A percentile compares a stretch with the other conserved stretches of the same genome.
Conservation (phyloP, 2,888 invertebrate genomes). For the Carabus problematicus region DNA sequence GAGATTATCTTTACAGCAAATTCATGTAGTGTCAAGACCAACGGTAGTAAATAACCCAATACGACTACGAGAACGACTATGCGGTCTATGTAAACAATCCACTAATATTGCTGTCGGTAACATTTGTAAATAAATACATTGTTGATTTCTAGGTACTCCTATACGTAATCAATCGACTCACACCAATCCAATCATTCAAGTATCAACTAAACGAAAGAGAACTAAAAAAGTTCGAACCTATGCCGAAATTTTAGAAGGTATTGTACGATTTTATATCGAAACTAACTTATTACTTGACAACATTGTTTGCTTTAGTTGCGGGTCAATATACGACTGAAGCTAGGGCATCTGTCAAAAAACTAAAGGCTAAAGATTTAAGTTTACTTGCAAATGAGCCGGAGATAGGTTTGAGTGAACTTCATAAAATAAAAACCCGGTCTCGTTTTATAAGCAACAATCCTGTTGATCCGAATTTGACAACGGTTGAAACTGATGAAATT, state of each 20-base stretch:
- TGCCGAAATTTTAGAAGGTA: slow-evolving; percentile 75
- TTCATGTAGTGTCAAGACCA: slow-evolving; percentile 49
- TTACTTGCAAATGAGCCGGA: slow-evolving; percentile 67
- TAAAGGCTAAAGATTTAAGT: slow-evolving; percentile 72
- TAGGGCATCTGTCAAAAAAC: slow-evolving; percentile 71
- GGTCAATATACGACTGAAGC: slow-evolving; percentile 68
- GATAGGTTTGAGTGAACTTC: slow-evolving; percentile 65
- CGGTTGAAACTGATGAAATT: slow-evolving; percentile 35
- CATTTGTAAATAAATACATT: neutral
- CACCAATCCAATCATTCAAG: slow-evolving; percentile 49
- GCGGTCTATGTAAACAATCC: slow-evolving; percentile 54
- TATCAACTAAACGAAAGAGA: slow-evolving; percentile 48
- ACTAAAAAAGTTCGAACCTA: slow-evolving; percentile 62
- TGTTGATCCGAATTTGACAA: slow-evolving; percentile 30
- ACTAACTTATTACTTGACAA: slow-evolving; percentile 26
- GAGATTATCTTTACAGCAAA: slow-evolving; percentile 48
- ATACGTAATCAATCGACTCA: slow-evolving; percentile 52
- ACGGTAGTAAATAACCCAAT: slow-evolving; percentile 31
- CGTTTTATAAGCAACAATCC: slow-evolving; percentile 32
- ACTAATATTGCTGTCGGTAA: slow-evolving; percentile 49
- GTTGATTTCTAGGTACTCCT: slow-evolving; percentile 7
- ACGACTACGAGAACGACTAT: slow-evolving; percentile 48
- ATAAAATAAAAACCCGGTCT: slow-evolving; percentile 61
- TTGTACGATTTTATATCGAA: slow-evolving; percentile 44
- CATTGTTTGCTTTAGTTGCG: slow-evolving; percentile 64